Base-by-base conservation (phyloP, 2,888 invertebrate species). In the Pheosia gnoma region DNA sequence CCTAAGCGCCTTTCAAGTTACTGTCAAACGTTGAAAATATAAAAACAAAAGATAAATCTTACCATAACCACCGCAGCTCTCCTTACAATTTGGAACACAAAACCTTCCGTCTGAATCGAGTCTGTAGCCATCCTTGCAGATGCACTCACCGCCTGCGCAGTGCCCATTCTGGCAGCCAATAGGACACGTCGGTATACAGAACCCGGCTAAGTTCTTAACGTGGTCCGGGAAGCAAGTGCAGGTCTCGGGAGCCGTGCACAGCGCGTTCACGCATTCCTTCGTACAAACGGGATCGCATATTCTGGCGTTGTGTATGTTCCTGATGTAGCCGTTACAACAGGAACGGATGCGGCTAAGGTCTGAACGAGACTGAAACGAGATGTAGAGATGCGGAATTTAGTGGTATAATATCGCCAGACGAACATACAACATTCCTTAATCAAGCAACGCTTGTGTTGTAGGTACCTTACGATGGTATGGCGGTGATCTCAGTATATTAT, bases 291-390 rank as follows among this genome's bases (percentile, higher is more conserved):
- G 95, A 54, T 95, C 94, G 78, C 96, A 96, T 59, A 93, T 90
- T 4, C 90, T 94, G 73, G 73, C 89, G 80, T 91, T 92, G 80
- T 94, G 94, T 6, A 92, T 88, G 82, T 96, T 95, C 10, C 95
- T 94, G 65, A 93, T 90, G 85, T 95, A 97, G 13, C 97, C 97
- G 0, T 95, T 94, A 80, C 97, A 97, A 80, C 97, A 97, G 38
- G 95, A 93, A 67, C 95, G 93, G 72, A 96, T 95, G 65, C 94
- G 94, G 78, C 96, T 96, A 75, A 95, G 92, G 37, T 95, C 94
- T 6, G 95, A 87, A 1, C 94, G 90, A 0, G 96, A 94, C 95
- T 95, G 85, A 1, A 78, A 80, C 45, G 57, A 11, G 11, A 45
- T 8, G 10, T 45, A 10, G 8, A 41, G 1, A 7, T 41, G 41